Base-by-base conservation (phyloP, 1,140 invertebrate genomes). In the Drosophila elegans region DNA sequence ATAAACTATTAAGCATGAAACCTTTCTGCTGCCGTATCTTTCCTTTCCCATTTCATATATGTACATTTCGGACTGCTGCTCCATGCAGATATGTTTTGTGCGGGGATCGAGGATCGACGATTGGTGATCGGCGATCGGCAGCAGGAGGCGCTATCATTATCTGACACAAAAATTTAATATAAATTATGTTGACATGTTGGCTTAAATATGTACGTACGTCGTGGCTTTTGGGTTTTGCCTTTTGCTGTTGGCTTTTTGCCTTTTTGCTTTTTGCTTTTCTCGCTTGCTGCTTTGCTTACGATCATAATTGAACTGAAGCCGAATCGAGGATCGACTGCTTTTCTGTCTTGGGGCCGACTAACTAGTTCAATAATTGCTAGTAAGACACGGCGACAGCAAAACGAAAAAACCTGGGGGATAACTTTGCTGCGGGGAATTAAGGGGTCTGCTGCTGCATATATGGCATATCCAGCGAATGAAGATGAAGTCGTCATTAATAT, bases 181-280 rank as follows among this genome's bases (percentile, higher is more conserved):
- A 91, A 91, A 91, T 91, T 91, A 91, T 91, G 88, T 91, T 91
- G 88, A 91, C 88, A 91, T 91, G 80, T 88, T 79, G 88, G 88
- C 82, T 88, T 89, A 88, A 91, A 91, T 83, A 84, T 84, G 80
- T 60, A 74, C 53, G 71, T 78, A 55, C 21, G 67, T 44, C 54
- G 36, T 29, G 57, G 48, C 60, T 46, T 48, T 60, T 51, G 32
- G 38, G 38, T 16, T 44, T 68, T 63, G 59, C 6, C 54, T 41
- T 38, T 27, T 38, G n/a, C 54, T 41, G 27, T 13, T 38, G n/a
- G 3, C 12, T 52, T 46, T 46, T 16, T 44, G 48, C 36, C 10
- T 21, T 21, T 21, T 48, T 27, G 59, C 36, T 45, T 62, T 27
- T 48, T 38, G 16, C 21, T 21, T 9, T 16, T 16, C 34, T 12